These are phyloP conservation scores for Clupea harengus DNA, from an alignment of 2,113 vertebrate species.

Conservation along the genomic window DNA sequence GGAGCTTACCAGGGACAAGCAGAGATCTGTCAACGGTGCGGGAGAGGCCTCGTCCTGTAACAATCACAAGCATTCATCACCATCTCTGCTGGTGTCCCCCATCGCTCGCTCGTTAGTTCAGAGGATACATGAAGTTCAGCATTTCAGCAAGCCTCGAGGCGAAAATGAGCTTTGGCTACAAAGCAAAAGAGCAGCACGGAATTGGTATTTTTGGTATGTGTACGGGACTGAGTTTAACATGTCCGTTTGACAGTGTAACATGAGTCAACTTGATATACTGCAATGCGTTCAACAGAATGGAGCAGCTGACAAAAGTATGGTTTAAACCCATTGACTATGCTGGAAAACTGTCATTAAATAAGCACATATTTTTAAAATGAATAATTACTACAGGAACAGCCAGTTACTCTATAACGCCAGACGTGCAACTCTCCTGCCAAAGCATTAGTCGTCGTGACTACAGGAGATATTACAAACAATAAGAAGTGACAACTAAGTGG, in stretches of 20 bases:
- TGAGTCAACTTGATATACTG: not conserved
- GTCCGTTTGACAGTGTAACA: not conserved
- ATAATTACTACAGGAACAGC: not conserved
- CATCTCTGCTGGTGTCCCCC: not conserved
- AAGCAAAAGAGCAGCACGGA: not conserved
- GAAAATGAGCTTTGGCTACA: not conserved
- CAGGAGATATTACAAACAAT: too few relatives aligned
- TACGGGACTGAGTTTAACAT: not conserved
- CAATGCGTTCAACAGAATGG: not conserved
- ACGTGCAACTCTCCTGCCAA: not conserved
- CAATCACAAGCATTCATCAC: conserved; percentile 7
- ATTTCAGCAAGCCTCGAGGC: too few relatives aligned
- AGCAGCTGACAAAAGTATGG: not conserved
- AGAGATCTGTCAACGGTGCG: conserved; percentile 87
- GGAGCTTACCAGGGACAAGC: conserved; percentile 88
- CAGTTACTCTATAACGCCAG: not conserved
- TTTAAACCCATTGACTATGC: not conserved
- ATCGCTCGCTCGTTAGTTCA: not conserved
- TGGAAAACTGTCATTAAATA: not conserved
- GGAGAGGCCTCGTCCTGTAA: conserved; percentile 90
- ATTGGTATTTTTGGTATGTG: not conserved
- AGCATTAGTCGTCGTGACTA: too few relatives aligned
- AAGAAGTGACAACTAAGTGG: too few relatives aligned
- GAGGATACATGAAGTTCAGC: not conserved
- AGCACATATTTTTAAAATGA: not conserved